Base-by-base conservation (phyloP, 2,888 invertebrate species). In the Trichopria drosophilae region DNA sequence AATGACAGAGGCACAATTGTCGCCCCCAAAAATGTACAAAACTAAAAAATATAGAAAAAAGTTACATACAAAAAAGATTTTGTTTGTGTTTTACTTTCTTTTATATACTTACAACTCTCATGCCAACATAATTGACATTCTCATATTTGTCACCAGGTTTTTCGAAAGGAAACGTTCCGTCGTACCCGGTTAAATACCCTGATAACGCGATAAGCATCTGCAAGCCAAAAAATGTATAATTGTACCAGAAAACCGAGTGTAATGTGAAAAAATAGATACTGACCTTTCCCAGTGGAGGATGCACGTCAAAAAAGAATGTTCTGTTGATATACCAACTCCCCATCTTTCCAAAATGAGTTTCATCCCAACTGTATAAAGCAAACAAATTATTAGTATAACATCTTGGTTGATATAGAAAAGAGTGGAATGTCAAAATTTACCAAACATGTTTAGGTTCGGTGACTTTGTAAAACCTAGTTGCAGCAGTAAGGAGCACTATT, bases 281-380 rank as follows among this genome's bases (percentile, higher is more conserved):
- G 81, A 93, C 94, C 83, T 97, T 97, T 65, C 96, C 97, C 42
- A 96, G 80, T 15, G 97, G 96, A 51, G 97, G 97, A 79, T 97
- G 97, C 1, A 97, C 97, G 79, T 97, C 97, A 78, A 97, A 97
- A 78, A 97, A 97, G 76, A 96, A 96, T 48, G 95, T 95, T 61
- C 93, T 82, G 67, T 96, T 97, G 58, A 97, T 95, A 69, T 97
- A 97, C 94, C 95, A 97, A 71, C 93, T 94, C 1, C 91, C 94
- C 94, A 97, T 96, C 82, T 97, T 97, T 1, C 96, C 96, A 81
- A 97, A 97, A 79, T 97, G 97, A 20, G 96, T 96, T 81, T 97
- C 97, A 79, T 97, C 97, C 94, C 94, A 94, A 72, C 91, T 91
- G 69, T 65, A 80, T 80, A 63, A 18, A 28, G 7, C 7, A 35